Evolutionary conservation across 2,888 invertebrate genomes (phyloP).

Genomic region (Hirtodrosophila cameraria): DNA sequence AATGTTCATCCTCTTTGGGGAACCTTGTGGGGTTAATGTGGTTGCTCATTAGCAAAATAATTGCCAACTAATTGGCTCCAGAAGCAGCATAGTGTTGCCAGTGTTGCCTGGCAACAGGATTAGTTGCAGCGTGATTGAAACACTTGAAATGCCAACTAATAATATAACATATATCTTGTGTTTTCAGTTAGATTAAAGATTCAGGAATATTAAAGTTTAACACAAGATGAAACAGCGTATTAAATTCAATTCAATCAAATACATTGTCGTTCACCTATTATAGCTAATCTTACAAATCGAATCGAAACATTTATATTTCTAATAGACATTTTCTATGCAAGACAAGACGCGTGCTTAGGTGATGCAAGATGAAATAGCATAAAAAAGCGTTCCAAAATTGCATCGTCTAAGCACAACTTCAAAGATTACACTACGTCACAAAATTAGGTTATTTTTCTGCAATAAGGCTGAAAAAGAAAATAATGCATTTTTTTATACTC

Average conservation of each 20-base stretch:
- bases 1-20: slow-evolving; percentile 32
- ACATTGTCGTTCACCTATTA: background rate
- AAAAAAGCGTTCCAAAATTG: too few species aligned
- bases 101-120: slow-evolving; percentile 32
- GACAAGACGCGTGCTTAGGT: too few species aligned
- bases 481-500: too few species aligned
- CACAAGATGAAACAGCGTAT: background rate
- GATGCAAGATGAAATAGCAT: too few species aligned
- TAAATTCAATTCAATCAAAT: background rate
- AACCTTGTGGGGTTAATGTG: slow-evolving; percentile 52
- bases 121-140: slow-evolving; percentile 28
- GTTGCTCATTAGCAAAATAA: slow-evolving; percentile 69
- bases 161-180: background rate
- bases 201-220: background rate
- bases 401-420: too few species aligned
- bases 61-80: slow-evolving; percentile 72
- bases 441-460: too few species aligned
- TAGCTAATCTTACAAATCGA: background rate
- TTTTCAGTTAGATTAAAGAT: background rate
- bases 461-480: too few species aligned
- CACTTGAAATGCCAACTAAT: background rate
- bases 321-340: too few species aligned
- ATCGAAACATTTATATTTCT: too few species aligned
- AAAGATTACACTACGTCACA: too few species aligned
- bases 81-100: slow-evolving; percentile 25